Conservation (phyloP, 2,113 vertebrate species). For the Urocitellus parryii region DNA sequence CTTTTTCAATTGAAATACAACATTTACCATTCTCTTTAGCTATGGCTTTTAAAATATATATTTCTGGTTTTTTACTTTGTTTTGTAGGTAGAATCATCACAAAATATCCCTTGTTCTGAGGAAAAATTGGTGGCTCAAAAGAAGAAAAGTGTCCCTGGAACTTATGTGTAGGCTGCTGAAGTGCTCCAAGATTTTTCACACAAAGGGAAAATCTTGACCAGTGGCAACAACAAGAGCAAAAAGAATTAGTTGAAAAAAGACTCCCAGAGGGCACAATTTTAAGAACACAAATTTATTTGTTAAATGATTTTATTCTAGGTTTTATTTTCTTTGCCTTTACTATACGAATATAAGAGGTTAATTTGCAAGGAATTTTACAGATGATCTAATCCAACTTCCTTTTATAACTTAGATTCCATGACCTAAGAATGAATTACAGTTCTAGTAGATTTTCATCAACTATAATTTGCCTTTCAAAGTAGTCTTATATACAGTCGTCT, state of each 20-base stretch:
- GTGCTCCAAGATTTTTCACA: neutral
- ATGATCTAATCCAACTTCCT: neutral
- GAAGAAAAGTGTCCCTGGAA: neutral
- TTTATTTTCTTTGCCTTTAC: neutral
- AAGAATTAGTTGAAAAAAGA: neutral
- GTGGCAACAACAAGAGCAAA: no score
- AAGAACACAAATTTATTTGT: neutral
- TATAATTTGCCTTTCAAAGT: constrained; percentile 29
- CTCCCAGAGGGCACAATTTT: neutral
- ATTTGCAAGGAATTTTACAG: neutral
- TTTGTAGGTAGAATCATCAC: neutral
- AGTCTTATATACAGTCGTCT: neutral
- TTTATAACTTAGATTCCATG: neutral
- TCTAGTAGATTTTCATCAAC: neutral
- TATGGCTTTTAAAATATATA: neutral
- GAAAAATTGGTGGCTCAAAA: neutral
- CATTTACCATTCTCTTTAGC: neutral
- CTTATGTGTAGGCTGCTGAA: neutral
- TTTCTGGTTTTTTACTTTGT: neutral
- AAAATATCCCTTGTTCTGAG: neutral
- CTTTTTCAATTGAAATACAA: neutral
- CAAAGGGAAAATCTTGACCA: neutral
- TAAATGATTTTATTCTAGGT: neutral
- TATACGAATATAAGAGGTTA: neutral
- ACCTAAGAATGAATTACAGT: neutral